Evolutionary conservation across 2,113 vertebrate genomes (phyloP).

Genomic region (Siniperca knerii): DNA sequence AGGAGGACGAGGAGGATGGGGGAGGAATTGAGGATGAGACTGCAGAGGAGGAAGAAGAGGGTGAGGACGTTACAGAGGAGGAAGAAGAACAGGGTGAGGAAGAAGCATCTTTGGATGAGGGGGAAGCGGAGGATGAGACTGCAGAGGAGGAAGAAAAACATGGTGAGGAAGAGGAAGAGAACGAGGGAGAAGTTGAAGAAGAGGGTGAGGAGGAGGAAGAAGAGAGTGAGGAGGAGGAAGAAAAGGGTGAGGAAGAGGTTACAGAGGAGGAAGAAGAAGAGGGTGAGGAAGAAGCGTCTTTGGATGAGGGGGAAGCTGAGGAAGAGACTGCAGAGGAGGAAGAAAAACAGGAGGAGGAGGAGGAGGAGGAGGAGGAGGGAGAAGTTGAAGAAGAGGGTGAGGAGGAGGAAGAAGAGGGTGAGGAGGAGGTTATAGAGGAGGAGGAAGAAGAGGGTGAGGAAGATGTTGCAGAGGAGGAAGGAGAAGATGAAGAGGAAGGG

Average conservation of each 20-base stretch:
- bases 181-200: not conserved
- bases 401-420: not conserved
- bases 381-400: not conserved
- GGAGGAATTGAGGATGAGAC: not conserved
- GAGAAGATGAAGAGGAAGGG: not conserved
- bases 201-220: not conserved
- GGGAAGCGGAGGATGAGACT: not conserved
- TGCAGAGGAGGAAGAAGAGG: conserved; percentile 4
- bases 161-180: not conserved
- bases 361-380: not conserved
- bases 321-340: not conserved
- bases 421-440: not conserved
- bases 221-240: not conserved
- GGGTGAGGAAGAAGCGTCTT: not conserved
- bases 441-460: not conserved
- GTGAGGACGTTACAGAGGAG: too few relatives aligned
- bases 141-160: conserved; percentile 2
- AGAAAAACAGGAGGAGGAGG: not conserved
- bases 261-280: conserved; percentile 18
- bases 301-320: not conserved
- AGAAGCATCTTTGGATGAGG: not conserved
- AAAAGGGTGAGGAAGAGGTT: not conserved
- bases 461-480: not conserved
- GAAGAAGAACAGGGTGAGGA: not conserved
- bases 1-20: not conserved